Evolutionary conservation across 2,888 invertebrate genomes (phyloP).

Genomic region (Folsomia manolachei): DNA sequence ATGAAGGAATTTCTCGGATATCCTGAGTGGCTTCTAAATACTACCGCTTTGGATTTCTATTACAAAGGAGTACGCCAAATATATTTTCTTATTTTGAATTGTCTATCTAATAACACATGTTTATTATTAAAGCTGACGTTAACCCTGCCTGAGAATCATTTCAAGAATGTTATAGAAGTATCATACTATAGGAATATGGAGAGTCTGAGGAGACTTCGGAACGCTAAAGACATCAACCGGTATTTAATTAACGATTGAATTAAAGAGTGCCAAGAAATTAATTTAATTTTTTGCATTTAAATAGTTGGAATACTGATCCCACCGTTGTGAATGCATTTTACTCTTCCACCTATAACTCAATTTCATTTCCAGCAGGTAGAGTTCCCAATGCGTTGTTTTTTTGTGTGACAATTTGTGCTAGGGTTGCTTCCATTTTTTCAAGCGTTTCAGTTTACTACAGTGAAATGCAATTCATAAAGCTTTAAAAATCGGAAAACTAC

Average conservation of each 20-base stretch:
- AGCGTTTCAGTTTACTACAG: too few species aligned
- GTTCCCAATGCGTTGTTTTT: too few species aligned
- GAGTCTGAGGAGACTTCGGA: constrained; percentile 32
- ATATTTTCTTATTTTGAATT: background rate
- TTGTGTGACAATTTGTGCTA: too few species aligned
- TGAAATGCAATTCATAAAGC: too few species aligned
- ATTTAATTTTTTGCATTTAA: too few species aligned
- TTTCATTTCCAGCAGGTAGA: too few species aligned
- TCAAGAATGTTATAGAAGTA: constrained; percentile 31
- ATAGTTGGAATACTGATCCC: constrained; percentile 56
- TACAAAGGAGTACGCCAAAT: constrained; percentile 66
- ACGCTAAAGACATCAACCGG: constrained; percentile 31
- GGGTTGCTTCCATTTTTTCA: too few species aligned
- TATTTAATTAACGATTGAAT: background rate
- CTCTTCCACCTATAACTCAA: constrained; percentile 79
- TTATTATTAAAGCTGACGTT: background rate
- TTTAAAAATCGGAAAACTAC: too few species aligned
- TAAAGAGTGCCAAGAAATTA: too few species aligned
- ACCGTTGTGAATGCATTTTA: constrained; percentile 84
- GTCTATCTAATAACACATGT: background rate
- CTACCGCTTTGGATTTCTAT: constrained; percentile 73
- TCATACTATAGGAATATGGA: constrained; percentile 38
- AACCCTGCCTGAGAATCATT: constrained; percentile 25
- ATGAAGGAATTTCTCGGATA: constrained; percentile 90
- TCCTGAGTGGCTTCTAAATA: constrained; percentile 75